Conservation (phyloP, 2,888 invertebrate species). For the Nomada hirtipes region DNA sequence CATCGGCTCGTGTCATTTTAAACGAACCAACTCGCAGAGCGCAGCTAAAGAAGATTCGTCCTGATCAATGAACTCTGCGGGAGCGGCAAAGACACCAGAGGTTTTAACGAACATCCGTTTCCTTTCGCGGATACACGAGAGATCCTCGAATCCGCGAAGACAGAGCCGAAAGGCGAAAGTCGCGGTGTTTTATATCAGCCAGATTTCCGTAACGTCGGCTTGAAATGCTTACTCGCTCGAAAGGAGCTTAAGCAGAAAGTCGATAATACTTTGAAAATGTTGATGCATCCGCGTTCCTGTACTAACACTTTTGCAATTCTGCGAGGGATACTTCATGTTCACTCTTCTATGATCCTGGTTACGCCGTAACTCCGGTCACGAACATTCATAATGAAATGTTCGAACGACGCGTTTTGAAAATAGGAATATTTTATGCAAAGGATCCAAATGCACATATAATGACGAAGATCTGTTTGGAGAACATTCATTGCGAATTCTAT, state of each 20-base stretch:
- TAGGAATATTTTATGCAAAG: neutral
- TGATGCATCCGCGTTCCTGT: slow-evolving; percentile 18
- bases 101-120: slow-evolving; percentile 28
- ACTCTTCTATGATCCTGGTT: slow-evolving; percentile 8
- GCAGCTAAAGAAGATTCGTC: slow-evolving; percentile 12
- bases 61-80: slow-evolving; percentile 36
- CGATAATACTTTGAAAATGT: slow-evolving; percentile 46
- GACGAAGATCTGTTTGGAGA: neutral
- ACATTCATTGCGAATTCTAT: slow-evolving; percentile 2
- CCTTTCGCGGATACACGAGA: slow-evolving; percentile 10
- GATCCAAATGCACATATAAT: neutral
- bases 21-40: neutral
- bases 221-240: slow-evolving; percentile 54
- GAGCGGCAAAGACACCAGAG: neutral
- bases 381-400: slow-evolving; percentile 4
- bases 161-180: slow-evolving; percentile 9
- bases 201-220: slow-evolving; percentile 34
- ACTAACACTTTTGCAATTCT: slow-evolving; percentile 11
- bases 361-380: neutral
- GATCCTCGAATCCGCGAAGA: slow-evolving; percentile 21
- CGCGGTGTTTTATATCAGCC: slow-evolving; percentile 56
- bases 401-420: neutral
- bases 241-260: slow-evolving; percentile 53
- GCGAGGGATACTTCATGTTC: slow-evolving; percentile 33
- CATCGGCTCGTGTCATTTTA: slow-evolving; percentile 12